phyloP scores from a whole-genome alignment of 2,113 vertebrate genomes.

The Microtus montanus region DNA sequence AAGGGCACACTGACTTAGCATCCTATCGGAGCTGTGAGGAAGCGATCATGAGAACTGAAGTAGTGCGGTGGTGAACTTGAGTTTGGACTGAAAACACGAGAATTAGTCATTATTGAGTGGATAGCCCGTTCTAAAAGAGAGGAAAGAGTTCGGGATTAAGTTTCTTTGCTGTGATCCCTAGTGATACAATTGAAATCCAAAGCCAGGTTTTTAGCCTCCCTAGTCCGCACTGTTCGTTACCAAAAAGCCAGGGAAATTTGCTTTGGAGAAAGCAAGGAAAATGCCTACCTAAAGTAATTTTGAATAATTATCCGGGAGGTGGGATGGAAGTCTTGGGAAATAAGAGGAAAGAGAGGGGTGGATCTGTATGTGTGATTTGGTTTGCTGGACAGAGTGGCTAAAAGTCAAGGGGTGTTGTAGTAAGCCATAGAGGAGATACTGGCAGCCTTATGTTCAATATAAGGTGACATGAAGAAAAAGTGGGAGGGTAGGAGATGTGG shows the following conservation, averaged over 20 bases:
- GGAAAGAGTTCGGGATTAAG: neutral
- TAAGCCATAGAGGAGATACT: rapidly evolving
- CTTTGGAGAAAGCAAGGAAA: neutral
- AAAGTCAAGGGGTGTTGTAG: neutral
- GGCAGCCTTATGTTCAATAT: neutral
- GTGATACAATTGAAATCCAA: neutral
- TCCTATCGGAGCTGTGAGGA: neutral
- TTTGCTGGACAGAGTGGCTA: neutral
- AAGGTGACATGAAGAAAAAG: neutral
- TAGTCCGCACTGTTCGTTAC: neutral
- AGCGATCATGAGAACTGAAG: neutral
- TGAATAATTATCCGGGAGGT: neutral
- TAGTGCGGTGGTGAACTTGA: neutral
- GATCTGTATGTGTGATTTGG: neutral
- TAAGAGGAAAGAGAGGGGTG: neutral
- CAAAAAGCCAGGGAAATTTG: neutral
- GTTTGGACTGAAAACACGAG: neutral
- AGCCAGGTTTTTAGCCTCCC: neutral
- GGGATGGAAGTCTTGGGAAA: neutral
- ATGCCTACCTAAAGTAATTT: neutral
- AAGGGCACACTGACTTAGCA: neutral
- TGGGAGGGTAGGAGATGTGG: neutral
- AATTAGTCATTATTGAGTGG: neutral
- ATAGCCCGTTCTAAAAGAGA: neutral
- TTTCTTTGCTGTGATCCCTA: neutral